Evolutionary conservation across 1,140 invertebrate species (phyloP), one percentile per base, ranked within the genome.

Genomic region (Paramacrobiotus metropolitanus): DNA sequence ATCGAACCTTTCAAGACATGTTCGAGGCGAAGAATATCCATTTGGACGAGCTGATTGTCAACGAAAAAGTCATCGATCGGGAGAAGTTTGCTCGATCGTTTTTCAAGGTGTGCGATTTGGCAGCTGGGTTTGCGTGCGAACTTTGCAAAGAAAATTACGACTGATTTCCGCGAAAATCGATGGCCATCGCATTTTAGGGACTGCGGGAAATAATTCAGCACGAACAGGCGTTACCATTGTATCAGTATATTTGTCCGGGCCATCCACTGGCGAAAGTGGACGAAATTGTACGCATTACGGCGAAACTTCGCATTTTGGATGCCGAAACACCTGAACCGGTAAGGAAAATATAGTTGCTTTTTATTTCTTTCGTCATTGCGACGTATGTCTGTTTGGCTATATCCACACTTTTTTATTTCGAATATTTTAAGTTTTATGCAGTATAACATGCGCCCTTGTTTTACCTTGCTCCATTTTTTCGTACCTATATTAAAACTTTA

Each of bases 31-130:
- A 18, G 15, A 24, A 28, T 4, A 4, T 15, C 15, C 24, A 15
- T 28, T 28, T 55, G 15, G 48, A 55, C 24, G 9, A 55, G 24
- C 24, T 18, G 9, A 55, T 55, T 28, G 4, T 55, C 9, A 55
- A 55, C 24, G 48, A 55, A 4, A 15, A 28, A 55, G 48, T 55
- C 9, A 55, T 55, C 48, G 48, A 55, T 28, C 48, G 48, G 48
- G 48, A 55, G 24, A 4, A 4, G 4, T 55, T 55, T 28, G 48
- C 48, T 24, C 9, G 15, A 55, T 4, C 4, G 24, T 55, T 55
- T 28, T 55, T 55, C 48, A 4, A 9, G 15, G 48, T 55, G 24
- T 18, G 24, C 4, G 24, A 28, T 18, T n/a, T n/a, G n/a, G n/a
- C n/a, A n/a, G n/a, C n/a, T n/a, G n/a, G n/a, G n/a, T n/a, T n/a